Evolutionary conservation across 1,140 invertebrate genomes (phyloP).

Genomic region (Aculops lycopersici): DNA sequence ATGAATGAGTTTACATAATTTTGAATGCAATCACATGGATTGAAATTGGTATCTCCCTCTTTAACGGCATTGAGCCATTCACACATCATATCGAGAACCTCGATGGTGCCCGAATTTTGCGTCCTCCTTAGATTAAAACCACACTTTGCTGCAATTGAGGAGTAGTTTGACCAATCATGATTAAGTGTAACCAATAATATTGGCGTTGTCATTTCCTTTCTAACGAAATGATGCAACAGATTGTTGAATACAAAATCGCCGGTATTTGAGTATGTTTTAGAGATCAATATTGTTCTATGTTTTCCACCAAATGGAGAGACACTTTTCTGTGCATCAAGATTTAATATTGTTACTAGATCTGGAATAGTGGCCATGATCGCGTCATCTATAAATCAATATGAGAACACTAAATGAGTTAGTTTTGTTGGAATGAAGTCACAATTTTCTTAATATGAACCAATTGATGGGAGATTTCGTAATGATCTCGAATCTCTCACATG

Average conservation of each 20-base stretch:
- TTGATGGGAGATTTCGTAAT: neutral
- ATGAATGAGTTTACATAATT: neutral
- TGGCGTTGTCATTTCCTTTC: neutral
- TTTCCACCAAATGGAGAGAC: neutral
- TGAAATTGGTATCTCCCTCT: neutral
- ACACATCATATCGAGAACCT: neutral
- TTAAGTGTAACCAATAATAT: neutral
- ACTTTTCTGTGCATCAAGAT: neutral
- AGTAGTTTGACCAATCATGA: neutral
- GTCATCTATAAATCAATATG: neutral
- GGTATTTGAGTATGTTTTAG: neutral
- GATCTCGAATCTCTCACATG: neutral
- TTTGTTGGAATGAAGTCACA: neutral
- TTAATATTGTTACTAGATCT: neutral
- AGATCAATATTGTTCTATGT: neutral
- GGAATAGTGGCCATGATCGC: neutral
- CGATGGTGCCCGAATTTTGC: neutral
- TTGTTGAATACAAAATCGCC: neutral
- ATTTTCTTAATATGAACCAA: neutral
- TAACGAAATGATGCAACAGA: neutral
- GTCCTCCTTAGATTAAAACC: neutral
- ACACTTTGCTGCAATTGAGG: neutral
- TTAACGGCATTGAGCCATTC: neutral
- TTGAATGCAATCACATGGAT: neutral
- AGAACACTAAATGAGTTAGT: neutral